A percentile compares a stretch with the other conserved stretches of the same genome.
Conservation (phyloP, 2,797 vertebrate genomes). For the Hemibagrus guttatus region DNA sequence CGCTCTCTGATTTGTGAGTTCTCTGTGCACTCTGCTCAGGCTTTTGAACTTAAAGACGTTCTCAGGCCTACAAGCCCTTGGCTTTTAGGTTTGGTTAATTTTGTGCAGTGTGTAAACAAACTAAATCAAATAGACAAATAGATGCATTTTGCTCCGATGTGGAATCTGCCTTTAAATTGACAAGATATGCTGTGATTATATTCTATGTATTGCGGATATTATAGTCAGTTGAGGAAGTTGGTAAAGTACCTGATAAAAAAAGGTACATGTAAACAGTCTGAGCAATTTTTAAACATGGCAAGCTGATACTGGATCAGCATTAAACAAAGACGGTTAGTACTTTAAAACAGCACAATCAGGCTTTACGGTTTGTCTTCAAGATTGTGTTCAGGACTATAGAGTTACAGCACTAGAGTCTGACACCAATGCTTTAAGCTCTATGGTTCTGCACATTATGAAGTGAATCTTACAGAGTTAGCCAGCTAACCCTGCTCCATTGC, state of each 20-base stretch:
- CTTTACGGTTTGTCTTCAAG: background rate
- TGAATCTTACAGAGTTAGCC: conserved; percentile 32
- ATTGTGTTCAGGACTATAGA: background rate
- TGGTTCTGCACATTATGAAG: background rate
- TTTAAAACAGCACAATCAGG: background rate
- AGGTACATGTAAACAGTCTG: background rate
- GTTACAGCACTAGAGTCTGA: conserved; percentile 5
- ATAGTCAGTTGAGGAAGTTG: background rate
- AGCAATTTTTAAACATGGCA: background rate
- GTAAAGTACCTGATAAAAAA: conserved; percentile 10
- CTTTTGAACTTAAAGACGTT: background rate
- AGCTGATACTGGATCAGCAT: background rate
- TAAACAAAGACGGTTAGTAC: background rate
- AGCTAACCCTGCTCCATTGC: conserved; percentile 31
- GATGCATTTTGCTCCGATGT: background rate
- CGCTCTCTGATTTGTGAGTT: background rate
- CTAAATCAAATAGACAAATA: background rate
- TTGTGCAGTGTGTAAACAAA: background rate
- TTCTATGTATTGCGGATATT: background rate
- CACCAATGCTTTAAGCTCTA: background rate
- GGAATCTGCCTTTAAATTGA: background rate
- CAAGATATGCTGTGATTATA: background rate
- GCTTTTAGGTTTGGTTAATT: background rate
- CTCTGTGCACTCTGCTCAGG: background rate
- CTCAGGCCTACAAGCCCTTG: background rate